Evolutionary conservation across 2,797 vertebrate species (phyloP).

Genomic region (Eulemur mongoz): DNA sequence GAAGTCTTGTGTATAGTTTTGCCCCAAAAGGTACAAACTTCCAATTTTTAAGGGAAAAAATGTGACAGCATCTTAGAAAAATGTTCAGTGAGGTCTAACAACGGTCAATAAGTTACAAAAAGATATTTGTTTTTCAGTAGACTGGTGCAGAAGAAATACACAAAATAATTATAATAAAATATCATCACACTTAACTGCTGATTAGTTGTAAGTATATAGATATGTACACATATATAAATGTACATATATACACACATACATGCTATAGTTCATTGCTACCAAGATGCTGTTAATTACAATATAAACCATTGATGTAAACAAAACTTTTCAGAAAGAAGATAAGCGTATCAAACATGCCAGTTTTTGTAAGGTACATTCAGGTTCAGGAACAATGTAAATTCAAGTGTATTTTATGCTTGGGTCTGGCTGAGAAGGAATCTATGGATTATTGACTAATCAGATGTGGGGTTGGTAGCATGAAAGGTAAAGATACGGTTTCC

Average conservation of each 20-base stretch:
- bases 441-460: background rate
- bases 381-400: background rate
- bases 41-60: background rate
- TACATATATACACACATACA: background rate
- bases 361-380: background rate
- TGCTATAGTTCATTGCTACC: background rate
- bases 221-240: background rate
- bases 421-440: background rate
- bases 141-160: background rate
- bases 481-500: background rate
- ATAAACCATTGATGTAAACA: background rate
- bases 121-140: background rate
- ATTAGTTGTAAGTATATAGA: background rate
- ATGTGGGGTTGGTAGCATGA: background rate
- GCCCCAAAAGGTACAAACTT: background rate
- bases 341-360: background rate
- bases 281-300: background rate
- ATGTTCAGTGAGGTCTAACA: background rate
- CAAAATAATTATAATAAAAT: background rate
- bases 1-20: background rate
- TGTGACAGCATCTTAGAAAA: background rate
- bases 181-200: background rate
- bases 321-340: background rate
- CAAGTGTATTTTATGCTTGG: background rate
- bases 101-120: background rate